These are phyloP conservation scores for Sebastes itinus DNA, from an alignment of 2,797 vertebrate genomes.

Conservation along the genomic window DNA sequence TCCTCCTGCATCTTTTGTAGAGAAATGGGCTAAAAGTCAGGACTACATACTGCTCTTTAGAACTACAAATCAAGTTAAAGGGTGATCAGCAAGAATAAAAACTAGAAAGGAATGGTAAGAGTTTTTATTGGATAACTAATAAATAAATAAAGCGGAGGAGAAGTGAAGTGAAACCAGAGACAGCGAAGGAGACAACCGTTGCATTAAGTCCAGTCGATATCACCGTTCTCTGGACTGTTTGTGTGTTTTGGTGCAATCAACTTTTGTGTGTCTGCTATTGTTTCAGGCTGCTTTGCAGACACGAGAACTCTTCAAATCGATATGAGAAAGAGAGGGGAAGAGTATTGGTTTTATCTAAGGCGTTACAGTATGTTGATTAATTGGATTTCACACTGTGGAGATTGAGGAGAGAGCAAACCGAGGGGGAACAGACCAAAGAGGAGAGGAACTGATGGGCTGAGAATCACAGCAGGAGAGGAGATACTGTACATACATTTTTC, in stretches of 20 bases:
- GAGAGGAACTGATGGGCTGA: conserved; percentile 3
- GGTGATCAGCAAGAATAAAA: not conserved
- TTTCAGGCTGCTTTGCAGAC: conserved; percentile 46
- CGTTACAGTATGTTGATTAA: conserved; percentile 66
- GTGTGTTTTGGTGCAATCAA: conserved; percentile 48
- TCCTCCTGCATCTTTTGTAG: not conserved
- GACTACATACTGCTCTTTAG: not conserved
- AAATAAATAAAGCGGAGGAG: conserved; percentile 15
- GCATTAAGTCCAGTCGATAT: conserved; percentile 40
- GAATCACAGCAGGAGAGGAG: not conserved
- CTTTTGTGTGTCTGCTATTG: conserved; percentile 41
- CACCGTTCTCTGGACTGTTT: conserved; percentile 8
- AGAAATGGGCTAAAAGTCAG: not conserved
- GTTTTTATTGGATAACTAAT: conserved; percentile 6
- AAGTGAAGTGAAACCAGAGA: conserved; percentile 25
- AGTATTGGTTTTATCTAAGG: conserved; percentile 63
- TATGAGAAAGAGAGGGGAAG: conserved; percentile 39
- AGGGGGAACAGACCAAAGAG: conserved; percentile 28
- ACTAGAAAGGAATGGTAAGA: not conserved
- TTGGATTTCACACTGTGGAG: conserved; percentile 61
- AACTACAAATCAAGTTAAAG: not conserved
- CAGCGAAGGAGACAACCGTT: conserved; percentile 8
- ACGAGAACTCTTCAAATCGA: conserved; percentile 49
- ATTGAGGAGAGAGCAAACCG: conserved; percentile 43
- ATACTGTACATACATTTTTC: not conserved